Evolutionary conservation across 2,797 vertebrate species (phyloP), one percentile per base, ranked within the genome.

Genomic region (Arnoldichthys spilopterus): DNA sequence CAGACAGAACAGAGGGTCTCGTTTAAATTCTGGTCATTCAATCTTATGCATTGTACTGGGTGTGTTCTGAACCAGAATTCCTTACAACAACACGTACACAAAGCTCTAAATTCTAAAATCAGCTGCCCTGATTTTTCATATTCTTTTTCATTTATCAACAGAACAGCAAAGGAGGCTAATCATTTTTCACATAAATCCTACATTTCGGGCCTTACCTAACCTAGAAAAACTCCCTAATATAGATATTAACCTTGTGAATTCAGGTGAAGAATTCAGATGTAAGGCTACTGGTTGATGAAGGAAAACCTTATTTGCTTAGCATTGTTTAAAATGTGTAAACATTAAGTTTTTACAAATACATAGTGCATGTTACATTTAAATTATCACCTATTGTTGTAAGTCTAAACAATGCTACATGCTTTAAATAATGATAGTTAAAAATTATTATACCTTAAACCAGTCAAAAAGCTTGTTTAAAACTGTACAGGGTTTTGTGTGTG

Each of bases 1-100:
- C 37, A 75, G 62, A 43, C 18, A 75, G 77, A 82, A 56, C 71
- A 78, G 43, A 72, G 20, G 72, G 15, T 76, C 45, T 76, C 58
- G n/a, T n/a, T 58, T 71, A 82, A 28, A 32, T 82, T 40, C 56
- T 84, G 72, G 26, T 51, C 15, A 49, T 76, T 67, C 40, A 30
- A 20, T 80, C 51, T 53, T 81, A 72, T 66, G 53, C 47, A 45
- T 43, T 63, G 43, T 49, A 63, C 37, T 63, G 22, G 63, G 74
- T 84, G 26, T 47, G 58, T 18, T 20, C 26, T 47, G 6, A 26
- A 37, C 1, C 18, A 4, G 3, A 22, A n/a, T 37, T 37, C n/a
- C 9, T 40, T 18, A 34, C 8, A 34, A 18, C 32, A 22, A 40
- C 32, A 61, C 15, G 13, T 1, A 13, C 20, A n/a, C n/a, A 67